These are phyloP conservation scores for Lydus trimaculatus DNA, from an alignment of 2,888 invertebrate species.

Conservation along the genomic window DNA sequence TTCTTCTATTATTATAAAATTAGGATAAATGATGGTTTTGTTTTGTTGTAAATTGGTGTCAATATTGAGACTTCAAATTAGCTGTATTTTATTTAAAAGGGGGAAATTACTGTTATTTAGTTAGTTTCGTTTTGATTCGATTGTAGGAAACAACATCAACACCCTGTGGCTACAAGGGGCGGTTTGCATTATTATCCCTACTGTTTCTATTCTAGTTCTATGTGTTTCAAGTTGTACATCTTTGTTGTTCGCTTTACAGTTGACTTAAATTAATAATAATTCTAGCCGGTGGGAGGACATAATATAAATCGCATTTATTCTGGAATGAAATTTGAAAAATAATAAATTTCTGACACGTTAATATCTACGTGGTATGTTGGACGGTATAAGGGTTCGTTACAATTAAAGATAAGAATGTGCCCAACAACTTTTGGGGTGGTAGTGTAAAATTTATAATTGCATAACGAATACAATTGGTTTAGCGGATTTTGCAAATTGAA, in stretches of 20 bases:
- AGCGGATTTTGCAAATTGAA: background rate
- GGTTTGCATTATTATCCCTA: background rate
- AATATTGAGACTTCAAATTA: background rate
- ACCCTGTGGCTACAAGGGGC: slow-evolving; percentile 15
- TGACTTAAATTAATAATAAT: background rate
- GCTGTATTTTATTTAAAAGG: background rate
- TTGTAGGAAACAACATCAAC: slow-evolving; percentile 27
- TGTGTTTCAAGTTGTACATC: slow-evolving; percentile 3
- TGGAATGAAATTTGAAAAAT: background rate
- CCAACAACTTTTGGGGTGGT: background rate
- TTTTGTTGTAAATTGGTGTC: background rate
- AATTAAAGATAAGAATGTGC: background rate
- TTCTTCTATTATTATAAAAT: background rate
- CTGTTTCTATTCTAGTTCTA: background rate
- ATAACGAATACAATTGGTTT: background rate
- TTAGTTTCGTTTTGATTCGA: slow-evolving; percentile 34
- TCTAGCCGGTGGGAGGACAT: background rate
- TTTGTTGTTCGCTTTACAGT: slow-evolving; percentile 5
- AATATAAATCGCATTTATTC: slow-evolving; percentile 2
- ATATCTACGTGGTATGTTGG: background rate
- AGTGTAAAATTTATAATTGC: background rate
- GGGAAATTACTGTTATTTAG: slow-evolving; percentile 34
- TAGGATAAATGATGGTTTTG: background rate
- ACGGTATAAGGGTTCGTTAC: background rate
- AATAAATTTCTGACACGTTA: background rate